Base-by-base conservation (phyloP, 2,888 invertebrate genomes). In the Pachliopta kotzebuea region DNA sequence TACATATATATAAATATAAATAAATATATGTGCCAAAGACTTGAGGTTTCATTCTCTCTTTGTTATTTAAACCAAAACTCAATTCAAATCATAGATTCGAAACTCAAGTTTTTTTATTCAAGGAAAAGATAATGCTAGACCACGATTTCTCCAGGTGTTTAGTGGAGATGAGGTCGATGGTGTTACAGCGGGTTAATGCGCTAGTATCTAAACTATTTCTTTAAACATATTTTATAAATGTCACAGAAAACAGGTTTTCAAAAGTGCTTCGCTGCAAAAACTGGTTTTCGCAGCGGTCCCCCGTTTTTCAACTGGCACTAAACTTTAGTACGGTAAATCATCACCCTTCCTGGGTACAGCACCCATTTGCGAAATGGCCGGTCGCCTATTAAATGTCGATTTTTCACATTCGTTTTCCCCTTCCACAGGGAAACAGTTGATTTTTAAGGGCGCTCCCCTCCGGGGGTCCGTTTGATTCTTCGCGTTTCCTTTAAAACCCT, bases 371-470 rank as follows among this genome's bases (percentile, higher is more conserved):
- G 76, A 79, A 81, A 80, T 79, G 77, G 87, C 86, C 84, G 78
- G 76, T 76, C 83, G 80, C 83, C 90, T 88, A 88, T 89, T 90
- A 89, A 90, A 90, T 84, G 86, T 82, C 89, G 84, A 90, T 90
- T 88, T 88, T 87, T 90, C 88, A 89, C 84, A 79, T 82, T 72
- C 77, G 75, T 70, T 70, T 76, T 71, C 75, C 75, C 76, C 76
- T 73, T 68, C 76, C 69, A 65, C 70, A 71, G 71, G 76, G 78
- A 76, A 77, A 76, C 75, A 74, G 75, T 75, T 76, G 77, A 78
- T 76, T 80, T 81, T 76, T 74, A 70, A 74, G 73, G 73, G 71
- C 67, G 71, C 70, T 70, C 72, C 73, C 70, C 63, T 50, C 55
- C 64, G 67, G 60, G 72, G 71, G 62, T 55, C n/a, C 49, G 23